Evolutionary conservation across 2,797 vertebrate genomes (phyloP), one percentile per base, ranked within the genome.

Genomic region (Macropodus opercularis): DNA sequence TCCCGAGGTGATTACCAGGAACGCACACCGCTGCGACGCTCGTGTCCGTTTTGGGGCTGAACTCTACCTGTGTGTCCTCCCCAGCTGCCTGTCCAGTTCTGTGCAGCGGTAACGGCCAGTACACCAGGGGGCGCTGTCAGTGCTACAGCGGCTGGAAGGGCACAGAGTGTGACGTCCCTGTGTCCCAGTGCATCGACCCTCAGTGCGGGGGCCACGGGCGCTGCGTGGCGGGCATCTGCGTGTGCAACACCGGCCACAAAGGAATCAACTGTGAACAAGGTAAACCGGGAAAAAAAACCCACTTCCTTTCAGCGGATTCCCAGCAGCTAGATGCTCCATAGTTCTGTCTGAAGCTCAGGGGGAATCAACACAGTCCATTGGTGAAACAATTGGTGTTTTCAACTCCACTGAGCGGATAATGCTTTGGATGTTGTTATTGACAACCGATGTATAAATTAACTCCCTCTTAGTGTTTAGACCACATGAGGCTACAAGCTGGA

Each of bases 141-240:
- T 99, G 98, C 72, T 97, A 95, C 91, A 98, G 97, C 0, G 97
- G 98, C 68, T 99, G 98, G 98, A 98, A 98, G 88, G 96, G 97
- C 68, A 96, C 95, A 0, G 98, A 99, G 85, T 99, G 98, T 7
- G 98, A 99, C 0, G 89, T 99, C 41, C 94, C 95, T 1, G 66
- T 89, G 9, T 91, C 92, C 34, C 96, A 99, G 90, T 99, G 98
- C 46, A 85, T 98, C 6, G 96, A 99, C 76, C 92, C 94, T 6
- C 93, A 93, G 56, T 99, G 98, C 3, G 94, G 94, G 11, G 95
- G 96, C 48, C 95, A 95, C 21, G 98, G 98, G 12, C 88, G 95
- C 59, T 99, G 98, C 50, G 93, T 96, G 90, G 93, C 94, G 71
- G 98, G 97, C 59, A 94, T 91, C 75, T 99, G 98, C 58, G 93